Evolutionary conservation across 2,888 invertebrate species (phyloP), one percentile per base, ranked within the genome.

Genomic region (Perithous albicinctus): DNA sequence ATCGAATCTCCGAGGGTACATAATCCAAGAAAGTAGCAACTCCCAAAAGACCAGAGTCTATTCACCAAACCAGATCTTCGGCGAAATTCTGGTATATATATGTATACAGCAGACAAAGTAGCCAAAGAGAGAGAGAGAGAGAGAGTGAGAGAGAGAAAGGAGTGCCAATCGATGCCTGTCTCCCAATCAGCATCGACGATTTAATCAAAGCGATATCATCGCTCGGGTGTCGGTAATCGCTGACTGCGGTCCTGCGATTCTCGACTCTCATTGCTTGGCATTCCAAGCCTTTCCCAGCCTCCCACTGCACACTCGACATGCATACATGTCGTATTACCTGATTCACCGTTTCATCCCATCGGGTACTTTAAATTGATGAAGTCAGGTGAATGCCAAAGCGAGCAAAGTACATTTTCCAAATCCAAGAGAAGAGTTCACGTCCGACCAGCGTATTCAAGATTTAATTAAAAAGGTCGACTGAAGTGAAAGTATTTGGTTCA

Each of bases 121-220:
- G 51, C 63, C 12, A 51, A 20, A 61, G 67, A n/a, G n/a, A n/a
- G n/a, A n/a, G n/a, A n/a, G n/a, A n/a, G n/a, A n/a, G n/a, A n/a
- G n/a, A n/a, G n/a, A n/a, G n/a, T n/a, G n/a, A n/a, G n/a, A n/a
- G n/a, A n/a, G n/a, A n/a, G n/a, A n/a, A n/a, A 41, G 59, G 59
- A 67, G 46, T 64, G 64, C 64, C 78, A 78, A 78, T 82, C 82
- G 78, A 78, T 78, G 72, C 66, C 64, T 64, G 70, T 46, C 66
- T 72, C 66, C 64, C 78, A 82, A 82, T 82, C 82, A 82, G 78
- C 78, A 78, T 75, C 66, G 78, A 82, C 61, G 72, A 82, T 82
- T 82, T 75, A 82, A 82, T 82, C 82, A 82, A 74, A 75, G 56
- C 61, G 72, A 78, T 67, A 82, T 82, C 78, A 82, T 75, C 59